Evolutionary conservation across 2,797 vertebrate genomes (phyloP).

Genomic region (Chiloscyllium punctatum): DNA sequence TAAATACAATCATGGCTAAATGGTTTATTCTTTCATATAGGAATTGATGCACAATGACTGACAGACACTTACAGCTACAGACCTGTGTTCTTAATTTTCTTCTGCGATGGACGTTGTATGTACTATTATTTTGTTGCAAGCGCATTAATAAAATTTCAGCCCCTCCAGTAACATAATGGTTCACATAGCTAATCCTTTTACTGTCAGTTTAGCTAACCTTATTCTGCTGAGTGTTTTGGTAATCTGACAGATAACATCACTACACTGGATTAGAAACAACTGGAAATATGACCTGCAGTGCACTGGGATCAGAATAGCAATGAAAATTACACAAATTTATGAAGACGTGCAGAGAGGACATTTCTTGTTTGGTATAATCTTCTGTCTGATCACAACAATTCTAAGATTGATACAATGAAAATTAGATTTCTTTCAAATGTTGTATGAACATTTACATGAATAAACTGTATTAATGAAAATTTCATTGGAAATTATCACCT

Average conservation of each 20-base stretch:
- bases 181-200: constrained; percentile 26
- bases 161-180: neutral
- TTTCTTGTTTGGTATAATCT: neutral
- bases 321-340: neutral
- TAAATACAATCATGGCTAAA: neutral
- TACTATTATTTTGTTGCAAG: neutral
- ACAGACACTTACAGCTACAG: neutral
- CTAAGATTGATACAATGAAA: neutral
- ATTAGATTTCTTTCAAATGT: neutral
- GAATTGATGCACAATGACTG: neutral
- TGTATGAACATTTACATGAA: neutral
- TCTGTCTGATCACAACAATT: neutral
- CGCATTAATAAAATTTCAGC: neutral
- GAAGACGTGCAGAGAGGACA: neutral
- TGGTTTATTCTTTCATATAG: neutral
- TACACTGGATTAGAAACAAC: constrained; percentile 29
- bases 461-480: neutral
- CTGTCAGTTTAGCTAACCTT: constrained; percentile 15
- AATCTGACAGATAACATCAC: constrained; percentile 29
- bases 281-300: neutral
- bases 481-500: constrained; percentile 18
- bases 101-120: neutral
- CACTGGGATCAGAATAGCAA: neutral
- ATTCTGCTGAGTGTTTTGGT: neutral
- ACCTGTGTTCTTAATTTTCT: neutral